Evolutionary conservation across 2,797 vertebrate genomes (phyloP).

Genomic region (Gephyroberyx darwinii): DNA sequence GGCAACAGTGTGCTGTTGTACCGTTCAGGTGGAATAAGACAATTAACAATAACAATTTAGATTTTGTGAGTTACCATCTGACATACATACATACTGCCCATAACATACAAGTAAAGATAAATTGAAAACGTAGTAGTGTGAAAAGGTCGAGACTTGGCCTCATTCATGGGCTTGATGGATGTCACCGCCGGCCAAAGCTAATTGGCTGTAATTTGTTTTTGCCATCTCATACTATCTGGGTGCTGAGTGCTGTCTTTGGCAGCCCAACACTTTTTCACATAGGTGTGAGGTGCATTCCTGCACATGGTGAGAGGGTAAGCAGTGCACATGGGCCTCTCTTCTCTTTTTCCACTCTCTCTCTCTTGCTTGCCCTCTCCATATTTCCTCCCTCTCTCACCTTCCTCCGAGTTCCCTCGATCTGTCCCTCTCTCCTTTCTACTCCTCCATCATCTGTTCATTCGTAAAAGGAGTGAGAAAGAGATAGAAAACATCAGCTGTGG

Average conservation of each 20-base stretch:
- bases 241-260: conserved; percentile 36
- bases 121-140: background rate
- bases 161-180: background rate
- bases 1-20: background rate
- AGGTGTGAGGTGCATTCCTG: conserved; percentile 71
- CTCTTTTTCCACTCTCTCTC: conserved; percentile 36
- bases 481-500: conserved; percentile 1
- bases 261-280: conserved; percentile 66
- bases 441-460: conserved; percentile 25
- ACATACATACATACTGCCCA: too few species aligned
- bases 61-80: too few species aligned
- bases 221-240: conserved; percentile 22
- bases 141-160: background rate
- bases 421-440: conserved; percentile 19
- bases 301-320: conserved; percentile 54
- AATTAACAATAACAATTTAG: background rate
- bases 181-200: conserved; percentile 9
- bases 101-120: background rate
- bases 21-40: background rate
- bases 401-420: conserved; percentile 14
- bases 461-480: conserved; percentile 15
- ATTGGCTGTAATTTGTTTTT: conserved; percentile 43
- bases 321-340: conserved; percentile 48
- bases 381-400: conserved; percentile 21
- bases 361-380: conserved; percentile 10